These are phyloP conservation scores for Scartelaos histophorus DNA, from an alignment of 2,113 vertebrate species.

Conservation along the genomic window DNA sequence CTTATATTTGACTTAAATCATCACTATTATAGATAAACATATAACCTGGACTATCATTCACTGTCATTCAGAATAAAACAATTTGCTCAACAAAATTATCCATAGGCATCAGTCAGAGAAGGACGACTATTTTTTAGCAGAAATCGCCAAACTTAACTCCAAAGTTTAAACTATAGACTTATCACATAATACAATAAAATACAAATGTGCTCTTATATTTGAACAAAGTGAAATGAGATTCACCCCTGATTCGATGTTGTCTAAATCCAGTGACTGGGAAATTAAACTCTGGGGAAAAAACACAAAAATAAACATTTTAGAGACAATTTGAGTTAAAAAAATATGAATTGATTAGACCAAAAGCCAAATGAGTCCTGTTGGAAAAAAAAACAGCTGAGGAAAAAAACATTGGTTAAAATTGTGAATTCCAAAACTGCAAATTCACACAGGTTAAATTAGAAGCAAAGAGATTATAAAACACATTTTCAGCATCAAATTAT, in stretches of 20 bases:
- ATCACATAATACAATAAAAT: no score
- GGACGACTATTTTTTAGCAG: no score
- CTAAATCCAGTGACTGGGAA: slow-evolving; percentile 65
- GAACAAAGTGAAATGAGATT: slow-evolving; percentile 18
- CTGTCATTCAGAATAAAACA: no score
- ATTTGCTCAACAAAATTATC: no score
- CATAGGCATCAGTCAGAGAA: no score
- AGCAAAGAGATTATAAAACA: neutral
- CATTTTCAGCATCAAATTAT: neutral
- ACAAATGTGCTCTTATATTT: neutral
- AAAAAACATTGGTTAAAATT: neutral
- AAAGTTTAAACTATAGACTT: no score
- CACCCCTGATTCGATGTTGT: slow-evolving; percentile 64
- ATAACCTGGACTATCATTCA: no score
- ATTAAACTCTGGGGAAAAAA: slow-evolving; percentile 49
- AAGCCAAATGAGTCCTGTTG: neutral
- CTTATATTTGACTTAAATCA: no score
- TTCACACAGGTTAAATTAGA: neutral
- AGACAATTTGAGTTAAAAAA: neutral
- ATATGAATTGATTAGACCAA: neutral
- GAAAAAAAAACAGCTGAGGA: neutral
- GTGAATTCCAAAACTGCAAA: neutral
- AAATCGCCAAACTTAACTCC: no score
- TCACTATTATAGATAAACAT: no score
- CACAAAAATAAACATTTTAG: neutral